Conservation (phyloP, 2,797 vertebrate genomes). For the Chelmon rostratus region DNA sequence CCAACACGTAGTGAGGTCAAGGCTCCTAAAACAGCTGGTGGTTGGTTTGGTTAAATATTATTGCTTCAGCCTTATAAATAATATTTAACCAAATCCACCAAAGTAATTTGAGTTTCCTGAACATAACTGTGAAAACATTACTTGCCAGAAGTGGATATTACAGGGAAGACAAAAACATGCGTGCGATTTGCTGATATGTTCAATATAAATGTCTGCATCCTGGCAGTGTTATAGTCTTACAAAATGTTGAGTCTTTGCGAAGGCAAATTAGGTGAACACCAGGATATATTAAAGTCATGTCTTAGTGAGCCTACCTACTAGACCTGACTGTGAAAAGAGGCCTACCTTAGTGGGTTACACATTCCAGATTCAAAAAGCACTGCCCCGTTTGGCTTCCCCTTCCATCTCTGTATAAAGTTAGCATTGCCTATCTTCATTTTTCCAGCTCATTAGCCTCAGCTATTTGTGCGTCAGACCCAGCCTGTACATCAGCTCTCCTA, state of each 20-base stretch:
- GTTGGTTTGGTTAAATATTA: no score
- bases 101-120: not conserved
- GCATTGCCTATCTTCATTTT: not conserved
- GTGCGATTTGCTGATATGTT: no score
- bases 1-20: not conserved
- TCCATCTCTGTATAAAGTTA: not conserved
- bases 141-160: not conserved
- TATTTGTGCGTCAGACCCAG: not conserved
- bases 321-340: not conserved
- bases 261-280: not conserved
- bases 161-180: no score
- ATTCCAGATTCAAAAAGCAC: not conserved
- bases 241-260: no score
- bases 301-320: not conserved
- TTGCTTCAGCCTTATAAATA: no score
- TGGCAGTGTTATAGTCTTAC: no score
- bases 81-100: not conserved
- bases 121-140: not conserved
- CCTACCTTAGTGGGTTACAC: not conserved
- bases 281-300: not conserved
- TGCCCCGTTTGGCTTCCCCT: not conserved
- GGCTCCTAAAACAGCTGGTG: constrained; percentile 4
- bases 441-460: not conserved
- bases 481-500: not conserved
- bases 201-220: no score